phyloP scores from a whole-genome alignment of 2,888 invertebrate species.

The Drosophila subsilvestris region DNA sequence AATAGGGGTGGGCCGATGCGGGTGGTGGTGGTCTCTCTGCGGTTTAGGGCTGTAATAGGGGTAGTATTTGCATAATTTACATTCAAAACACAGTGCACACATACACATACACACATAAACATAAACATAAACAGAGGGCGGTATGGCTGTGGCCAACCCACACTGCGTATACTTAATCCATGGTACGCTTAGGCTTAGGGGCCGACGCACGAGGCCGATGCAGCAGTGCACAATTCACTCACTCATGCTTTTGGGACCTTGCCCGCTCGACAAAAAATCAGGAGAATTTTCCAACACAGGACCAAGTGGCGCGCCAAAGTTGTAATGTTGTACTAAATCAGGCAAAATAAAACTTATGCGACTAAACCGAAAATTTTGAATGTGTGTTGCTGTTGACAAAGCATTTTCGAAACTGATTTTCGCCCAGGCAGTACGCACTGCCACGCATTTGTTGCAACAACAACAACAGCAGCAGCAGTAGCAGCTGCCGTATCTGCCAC shows the following conservation, averaged over 20 bases:
- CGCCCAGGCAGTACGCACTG: constrained; percentile 46
- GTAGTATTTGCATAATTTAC: constrained; percentile 61
- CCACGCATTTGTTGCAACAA: constrained; percentile 40
- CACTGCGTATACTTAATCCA: constrained; percentile 18
- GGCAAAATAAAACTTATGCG: constrained; percentile 73
- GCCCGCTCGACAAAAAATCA: constrained; percentile 21
- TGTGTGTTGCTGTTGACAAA: constrained; percentile 82
- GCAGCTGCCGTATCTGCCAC: constrained; percentile 11
- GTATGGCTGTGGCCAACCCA: constrained; percentile 1
- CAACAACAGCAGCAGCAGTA: constrained; percentile 35
- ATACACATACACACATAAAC: constrained; percentile 15
- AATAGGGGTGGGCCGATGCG: constrained; percentile 50
- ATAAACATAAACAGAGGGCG: constrained; percentile 4
- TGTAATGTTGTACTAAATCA: constrained; percentile 59
- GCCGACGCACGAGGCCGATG: neutral
- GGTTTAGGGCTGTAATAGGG: constrained; percentile 57
- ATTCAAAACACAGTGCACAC: constrained; percentile 9
- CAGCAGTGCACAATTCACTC: constrained; percentile 15
- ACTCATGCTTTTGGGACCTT: constrained; percentile 15
- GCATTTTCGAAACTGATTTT: constrained; percentile 82
- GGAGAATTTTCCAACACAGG: constrained; percentile 31
- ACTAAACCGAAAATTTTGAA: constrained; percentile 81
- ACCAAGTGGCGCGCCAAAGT: constrained; percentile 54
- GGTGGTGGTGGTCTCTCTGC: constrained; percentile 7
- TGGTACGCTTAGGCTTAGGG: constrained; percentile 31